Evolutionary conservation across 92 coral and sea anemone genomes (phyloP), one percentile per base, ranked within the genome.

Genomic region (Zoanthus sansibaricus): DNA sequence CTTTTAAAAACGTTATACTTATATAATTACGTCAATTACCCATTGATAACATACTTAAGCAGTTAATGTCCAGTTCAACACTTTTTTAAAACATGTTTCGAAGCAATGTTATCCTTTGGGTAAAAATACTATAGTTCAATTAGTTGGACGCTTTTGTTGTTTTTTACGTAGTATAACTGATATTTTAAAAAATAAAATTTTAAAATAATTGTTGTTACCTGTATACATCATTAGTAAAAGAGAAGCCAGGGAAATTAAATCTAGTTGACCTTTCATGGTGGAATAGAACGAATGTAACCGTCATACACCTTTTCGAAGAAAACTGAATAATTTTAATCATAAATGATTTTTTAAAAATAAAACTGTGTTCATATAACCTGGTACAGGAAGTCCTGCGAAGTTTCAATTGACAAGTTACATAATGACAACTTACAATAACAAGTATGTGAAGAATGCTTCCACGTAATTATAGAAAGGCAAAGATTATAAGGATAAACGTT

Each of bases 151-250:
- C 5, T 62, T 62, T 62, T 62, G 70, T 62, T 62, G 70, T 16
- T 16, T 21, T 62, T 62, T 61, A 17, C 69, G 7, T 17, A n/a
- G 69, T 17, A 20, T 17, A 58, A 62, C 69, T 62, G 20, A 62
- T 62, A 62, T 0, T 12, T 20, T 1, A 70, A 9, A 4, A 30
- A 13, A 37, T 30, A 70, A 30, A 9, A n/a, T 5, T 20, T 70
- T 70, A 20, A 20, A n/a, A 70, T 16, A 70, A 70, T n/a, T 11
- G 31, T 70, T 13, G 32, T 70, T 70, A 70, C 74, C 74, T 70
- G 74, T 12, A 70, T 1, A 70, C 31, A 32, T 37, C 74, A 70
- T 70, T 20, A 37, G 31, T 3, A 70, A 13, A 10, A 70, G 47
- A 32, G 47, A 31, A 13, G 47, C 47, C 74, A 21, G 47, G 14